Conservation (phyloP, 1,140 invertebrate genomes). For the Listronotus oregonensis region DNA sequence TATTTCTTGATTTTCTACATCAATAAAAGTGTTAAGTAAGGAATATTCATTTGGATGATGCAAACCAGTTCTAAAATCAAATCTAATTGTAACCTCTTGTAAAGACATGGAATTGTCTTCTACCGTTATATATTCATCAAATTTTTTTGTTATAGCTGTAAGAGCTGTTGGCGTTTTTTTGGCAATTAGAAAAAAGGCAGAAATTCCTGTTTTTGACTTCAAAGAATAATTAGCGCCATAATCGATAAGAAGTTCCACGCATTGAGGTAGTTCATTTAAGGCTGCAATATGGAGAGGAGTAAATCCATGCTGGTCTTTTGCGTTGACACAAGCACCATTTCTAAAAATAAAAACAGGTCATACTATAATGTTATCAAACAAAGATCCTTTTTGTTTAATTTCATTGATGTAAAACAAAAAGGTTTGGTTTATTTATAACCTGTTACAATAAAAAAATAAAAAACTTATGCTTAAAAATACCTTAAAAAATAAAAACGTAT, state of each 20-base stretch:
- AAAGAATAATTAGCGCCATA: constrained; percentile 83
- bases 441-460: too few relatives aligned
- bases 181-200: constrained; percentile 78
- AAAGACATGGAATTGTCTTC: constrained; percentile 74
- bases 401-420: too few relatives aligned
- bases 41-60: constrained; percentile 79
- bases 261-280: constrained; percentile 77
- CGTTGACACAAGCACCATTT: constrained; percentile 79
- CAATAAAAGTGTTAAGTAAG: constrained; percentile 79
- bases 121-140: constrained; percentile 76
- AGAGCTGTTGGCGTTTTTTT: constrained; percentile 80
- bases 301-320: constrained; percentile 85
- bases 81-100: constrained; percentile 75
- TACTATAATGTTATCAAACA: too few relatives aligned
- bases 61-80: constrained; percentile 77
- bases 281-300: constrained; percentile 86
- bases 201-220: constrained; percentile 80
- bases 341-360: constrained; percentile 7
- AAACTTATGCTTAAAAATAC: too few relatives aligned
- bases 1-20: constrained; percentile 81
- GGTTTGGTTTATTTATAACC: too few relatives aligned
- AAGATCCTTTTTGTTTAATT: too few relatives aligned
- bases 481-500: too few relatives aligned
- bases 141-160: constrained; percentile 72
- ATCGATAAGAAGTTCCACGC: constrained; percentile 78